Evolutionary conservation across 2,888 invertebrate species (phyloP), one percentile per base, ranked within the genome.

Genomic region (Nowickia ferox): DNA sequence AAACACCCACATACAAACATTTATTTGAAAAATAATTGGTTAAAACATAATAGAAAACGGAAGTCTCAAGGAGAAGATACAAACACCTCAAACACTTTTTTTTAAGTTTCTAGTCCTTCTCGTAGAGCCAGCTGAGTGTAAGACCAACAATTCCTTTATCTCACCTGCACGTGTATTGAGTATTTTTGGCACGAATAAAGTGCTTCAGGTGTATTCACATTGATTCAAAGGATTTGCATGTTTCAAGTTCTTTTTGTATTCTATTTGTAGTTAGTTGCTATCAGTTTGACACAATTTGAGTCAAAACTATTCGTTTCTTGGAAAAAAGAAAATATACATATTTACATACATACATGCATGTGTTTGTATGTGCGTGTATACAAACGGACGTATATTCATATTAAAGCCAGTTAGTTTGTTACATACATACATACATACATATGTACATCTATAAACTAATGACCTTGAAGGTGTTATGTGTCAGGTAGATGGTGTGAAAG

Each of bases 151-250:
- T 30, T 15, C 30, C 17, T 68, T 74, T 78, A 78, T 85, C 85
- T 82, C 55, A 53, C 51, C 65, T 82, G 42, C 53, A 61, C 10
- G 42, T 74, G 8, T 40, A 13, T 44, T 71, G 1, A 71, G 71
- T 44, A 68, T 46, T 4, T 48, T 48, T 19, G 40, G 22, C 38
- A 38, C n/a, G 9, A n/a, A 76, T 19, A 48, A 72, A 59, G 51
- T 63, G 53, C 44, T 42, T 30, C 76, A 66, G 48, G 51, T 66
- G 66, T 76, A 51, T n/a, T 17, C 59, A 69, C 59, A 19, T 76
- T 69, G 63, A 57, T 77, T 84, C 22, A 59, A 55, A 69, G 69
- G 63, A 81, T 78, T 82, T 85, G 74, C 72, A 85, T 82, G 77
- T 69, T 55, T 75, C n/a, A 63, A 69, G 19, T 42, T 72, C 10